A percentile compares a stretch with the other conserved stretches of the same genome.
Conservation (phyloP, 2,113 vertebrate genomes). For the Zosterops hypoxanthus region DNA sequence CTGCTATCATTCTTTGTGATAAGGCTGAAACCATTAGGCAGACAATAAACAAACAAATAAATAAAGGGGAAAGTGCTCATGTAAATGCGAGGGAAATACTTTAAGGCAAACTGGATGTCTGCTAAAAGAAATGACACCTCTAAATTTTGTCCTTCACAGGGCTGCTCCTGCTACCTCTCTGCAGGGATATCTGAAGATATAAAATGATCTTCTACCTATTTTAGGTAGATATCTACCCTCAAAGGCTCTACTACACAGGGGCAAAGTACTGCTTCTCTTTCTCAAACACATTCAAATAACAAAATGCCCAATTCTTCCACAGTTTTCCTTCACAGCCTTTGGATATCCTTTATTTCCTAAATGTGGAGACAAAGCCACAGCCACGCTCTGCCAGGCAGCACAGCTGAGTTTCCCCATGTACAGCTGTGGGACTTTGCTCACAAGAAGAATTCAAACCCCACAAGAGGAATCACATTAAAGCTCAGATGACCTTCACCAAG, state of each 20-base stretch:
- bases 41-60: not conserved
- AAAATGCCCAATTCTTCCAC: not conserved
- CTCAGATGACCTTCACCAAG: not conserved
- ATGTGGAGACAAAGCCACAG: not conserved
- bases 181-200: not conserved
- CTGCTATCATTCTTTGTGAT: not conserved
- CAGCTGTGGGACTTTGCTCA: not conserved
- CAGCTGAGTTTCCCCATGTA: not conserved
- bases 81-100: not conserved
- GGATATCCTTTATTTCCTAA: not conserved
- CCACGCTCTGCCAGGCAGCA: not conserved
- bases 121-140: not conserved
- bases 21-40: slow-evolving; percentile 31
- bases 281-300: not conserved
- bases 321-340: not conserved
- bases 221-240: not conserved
- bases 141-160: not conserved
- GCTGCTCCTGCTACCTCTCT: not conserved
- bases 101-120: not conserved
- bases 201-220: not conserved
- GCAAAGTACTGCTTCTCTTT: not conserved
- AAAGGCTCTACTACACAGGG: not conserved
- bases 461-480: not conserved
- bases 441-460: not conserved
- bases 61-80: not conserved